Evolutionary conservation across 1,140 invertebrate genomes (phyloP).

Genomic region (Drosophila guanche): DNA sequence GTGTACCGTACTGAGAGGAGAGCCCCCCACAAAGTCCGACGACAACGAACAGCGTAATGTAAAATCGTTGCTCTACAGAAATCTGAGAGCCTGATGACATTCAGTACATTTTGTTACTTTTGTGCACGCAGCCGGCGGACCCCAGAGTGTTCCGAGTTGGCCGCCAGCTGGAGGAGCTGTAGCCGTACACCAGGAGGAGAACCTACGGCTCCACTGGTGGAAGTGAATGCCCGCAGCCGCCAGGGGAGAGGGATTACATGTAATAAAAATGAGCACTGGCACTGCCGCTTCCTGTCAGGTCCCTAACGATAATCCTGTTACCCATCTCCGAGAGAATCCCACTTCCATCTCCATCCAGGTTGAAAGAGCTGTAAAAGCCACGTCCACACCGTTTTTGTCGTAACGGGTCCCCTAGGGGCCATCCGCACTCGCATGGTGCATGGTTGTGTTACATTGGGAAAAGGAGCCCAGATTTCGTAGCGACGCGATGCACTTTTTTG

Average conservation of each 20-base stretch:
- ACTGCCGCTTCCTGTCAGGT: too few relatives aligned
- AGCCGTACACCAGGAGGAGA: constrained; percentile 9
- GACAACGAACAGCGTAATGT: constrained; percentile 69
- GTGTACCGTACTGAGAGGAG: constrained; percentile 69
- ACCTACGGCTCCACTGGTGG: not conserved
- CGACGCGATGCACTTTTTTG: constrained; percentile 62
- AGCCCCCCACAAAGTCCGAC: constrained; percentile 12
- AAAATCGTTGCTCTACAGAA: constrained; percentile 65
- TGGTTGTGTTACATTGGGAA: constrained; percentile 83
- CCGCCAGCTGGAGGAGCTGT: too few relatives aligned
- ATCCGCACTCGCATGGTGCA: constrained; percentile 80
- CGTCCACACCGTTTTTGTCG: constrained; percentile 53
- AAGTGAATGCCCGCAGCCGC: too few relatives aligned
- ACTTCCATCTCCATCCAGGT: constrained; percentile 14
- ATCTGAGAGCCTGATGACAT: constrained; percentile 80
- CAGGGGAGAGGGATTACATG: too few relatives aligned
- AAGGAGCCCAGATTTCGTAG: constrained; percentile 82
- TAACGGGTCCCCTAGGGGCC: constrained; percentile 73
- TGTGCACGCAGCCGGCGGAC: constrained; percentile 69
- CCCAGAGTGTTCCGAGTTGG: constrained; percentile 3
- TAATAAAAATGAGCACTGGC: too few relatives aligned
- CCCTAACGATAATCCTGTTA: not conserved
- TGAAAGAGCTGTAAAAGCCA: constrained; percentile 18
- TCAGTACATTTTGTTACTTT: constrained; percentile 84
- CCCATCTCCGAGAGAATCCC: constrained; percentile 27